Base-by-base conservation (phyloP, 2,113 vertebrate species). In the Eubucco bourcierii region DNA sequence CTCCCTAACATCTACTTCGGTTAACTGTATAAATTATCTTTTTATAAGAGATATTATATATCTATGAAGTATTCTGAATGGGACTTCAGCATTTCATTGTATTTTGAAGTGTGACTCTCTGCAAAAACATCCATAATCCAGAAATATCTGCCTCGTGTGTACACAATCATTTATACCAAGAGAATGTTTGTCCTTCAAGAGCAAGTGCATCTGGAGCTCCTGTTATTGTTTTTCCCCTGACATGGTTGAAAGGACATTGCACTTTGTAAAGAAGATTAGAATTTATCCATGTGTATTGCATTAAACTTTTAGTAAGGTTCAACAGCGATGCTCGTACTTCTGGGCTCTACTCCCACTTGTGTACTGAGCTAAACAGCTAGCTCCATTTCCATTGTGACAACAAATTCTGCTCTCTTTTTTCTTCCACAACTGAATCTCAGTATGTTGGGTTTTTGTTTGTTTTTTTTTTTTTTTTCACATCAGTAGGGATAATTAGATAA, bases 171-270 rank as follows among this genome's bases (percentile, higher is more conserved):
- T 95, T 89, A 52, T 79, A 72, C n/a, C 79, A 89, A 76, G 46
- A 94, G 58, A 4, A 67, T 66, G 28, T 76, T 92, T 90, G 71
- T 84, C 29, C 67, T 94, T 87, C 64, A 90, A 58, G 12, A 85
- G 12, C 9, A 73, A 65, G 41, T 92, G 53, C 18, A 46, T 70
- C 15, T 84, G 84, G n/a, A 82, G 33, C 9, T 93, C 46, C 72
- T 63, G 24, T 9, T 82, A 81, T 31, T 82, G 28, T 29, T 93
- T 95, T 82, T 85, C 37, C 52, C 44, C 8, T 74, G 55, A 64
- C 50, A 76, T 25, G 20, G 8, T 75, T 93, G 93, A 90, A 94
- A 93, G 56, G 92, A 70, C 34, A 71, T n/a, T 65, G 3, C 12
- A 37, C 13, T 70, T 79, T 34, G 3, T 75, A 37, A 74, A 85